Evolutionary conservation across 2,113 vertebrate genomes (phyloP).

Genomic region (Rhadina sibilatrix): DNA sequence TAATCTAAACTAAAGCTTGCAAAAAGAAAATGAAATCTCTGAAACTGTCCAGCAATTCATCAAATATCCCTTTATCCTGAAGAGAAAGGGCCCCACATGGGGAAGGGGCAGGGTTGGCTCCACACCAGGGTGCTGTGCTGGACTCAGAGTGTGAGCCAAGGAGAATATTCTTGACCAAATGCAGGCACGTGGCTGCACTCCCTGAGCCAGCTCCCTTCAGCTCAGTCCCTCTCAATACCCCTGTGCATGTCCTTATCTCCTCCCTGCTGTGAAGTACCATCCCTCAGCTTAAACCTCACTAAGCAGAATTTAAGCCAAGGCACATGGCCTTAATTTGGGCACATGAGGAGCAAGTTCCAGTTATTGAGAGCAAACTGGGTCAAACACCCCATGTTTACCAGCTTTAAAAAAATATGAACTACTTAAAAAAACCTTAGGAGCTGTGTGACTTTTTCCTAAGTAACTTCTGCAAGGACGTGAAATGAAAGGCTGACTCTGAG

Average conservation of each 20-base stretch:
- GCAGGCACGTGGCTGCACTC: accelerated
- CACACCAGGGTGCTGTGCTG: neutral
- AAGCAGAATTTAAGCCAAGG: constrained; percentile 5
- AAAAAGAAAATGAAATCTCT: neutral
- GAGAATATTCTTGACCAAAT: neutral
- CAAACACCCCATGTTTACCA: neutral
- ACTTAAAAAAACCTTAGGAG: neutral
- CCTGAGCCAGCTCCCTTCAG: neutral
- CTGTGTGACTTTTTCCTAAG: neutral
- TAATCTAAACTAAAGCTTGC: neutral
- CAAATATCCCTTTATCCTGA: neutral
- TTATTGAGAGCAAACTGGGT: neutral
- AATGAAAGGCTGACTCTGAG: neutral
- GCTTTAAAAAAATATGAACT: neutral
- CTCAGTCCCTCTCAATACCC: neutral
- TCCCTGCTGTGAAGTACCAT: neutral
- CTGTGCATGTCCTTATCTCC: neutral
- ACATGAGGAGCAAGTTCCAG: neutral
- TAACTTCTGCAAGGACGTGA: neutral
- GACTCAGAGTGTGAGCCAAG: accelerated
- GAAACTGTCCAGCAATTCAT: neutral
- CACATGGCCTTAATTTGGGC: neutral
- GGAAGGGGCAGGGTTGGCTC: neutral
- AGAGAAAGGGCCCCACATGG: accelerated
- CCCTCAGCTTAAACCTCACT: neutral